phyloP scores from a whole-genome alignment of 2,797 vertebrate species.

The Morus bassanus region DNA sequence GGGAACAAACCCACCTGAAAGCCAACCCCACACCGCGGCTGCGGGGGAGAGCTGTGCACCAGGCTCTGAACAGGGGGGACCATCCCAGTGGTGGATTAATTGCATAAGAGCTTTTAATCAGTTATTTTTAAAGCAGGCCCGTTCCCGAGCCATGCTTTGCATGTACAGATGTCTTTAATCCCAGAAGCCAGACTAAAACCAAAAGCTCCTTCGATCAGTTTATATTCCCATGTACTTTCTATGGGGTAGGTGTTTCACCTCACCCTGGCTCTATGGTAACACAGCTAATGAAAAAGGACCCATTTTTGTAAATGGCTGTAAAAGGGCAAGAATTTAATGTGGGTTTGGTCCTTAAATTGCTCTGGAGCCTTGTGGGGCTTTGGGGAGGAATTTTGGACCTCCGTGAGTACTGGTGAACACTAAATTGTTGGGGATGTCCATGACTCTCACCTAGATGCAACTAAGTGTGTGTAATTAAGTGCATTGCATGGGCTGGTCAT shows the following conservation, averaged over 20 bases:
- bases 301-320: background rate
- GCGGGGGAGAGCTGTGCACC: rapidly evolving
- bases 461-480: background rate
- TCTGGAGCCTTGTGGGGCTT: background rate
- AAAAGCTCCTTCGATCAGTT: background rate
- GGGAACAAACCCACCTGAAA: background rate
- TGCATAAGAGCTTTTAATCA: background rate
- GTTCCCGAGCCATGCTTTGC: background rate
- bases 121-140: background rate
- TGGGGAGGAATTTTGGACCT: background rate
- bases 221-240: background rate
- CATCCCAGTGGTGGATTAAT: background rate
- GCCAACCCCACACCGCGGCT: rapidly evolving
- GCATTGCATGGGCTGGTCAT: background rate
- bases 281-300: background rate
- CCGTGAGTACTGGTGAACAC: rapidly evolving
- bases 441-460: background rate
- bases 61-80: background rate
- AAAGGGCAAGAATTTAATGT: background rate
- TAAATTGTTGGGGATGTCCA: rapidly evolving
- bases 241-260: background rate
- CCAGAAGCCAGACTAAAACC: background rate
- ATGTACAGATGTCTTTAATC: rapidly evolving
- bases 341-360: rapidly evolving
- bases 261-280: background rate